Evolutionary conservation across 2,797 vertebrate genomes (phyloP).

Genomic region (Sebastes matsubarae): DNA sequence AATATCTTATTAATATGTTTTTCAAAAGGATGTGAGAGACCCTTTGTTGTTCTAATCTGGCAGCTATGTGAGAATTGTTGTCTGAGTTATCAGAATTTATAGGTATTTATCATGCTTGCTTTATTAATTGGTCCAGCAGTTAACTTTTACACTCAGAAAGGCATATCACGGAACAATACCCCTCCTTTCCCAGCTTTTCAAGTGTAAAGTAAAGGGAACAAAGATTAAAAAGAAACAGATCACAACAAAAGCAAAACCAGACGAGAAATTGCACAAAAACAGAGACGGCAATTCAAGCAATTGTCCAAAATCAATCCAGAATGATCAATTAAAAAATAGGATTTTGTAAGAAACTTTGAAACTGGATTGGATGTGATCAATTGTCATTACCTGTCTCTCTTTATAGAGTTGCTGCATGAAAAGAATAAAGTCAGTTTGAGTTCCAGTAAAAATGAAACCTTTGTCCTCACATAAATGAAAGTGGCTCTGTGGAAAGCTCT

Average conservation of each 20-base stretch:
- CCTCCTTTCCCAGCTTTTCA: background rate
- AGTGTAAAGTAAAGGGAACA: background rate
- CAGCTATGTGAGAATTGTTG: background rate
- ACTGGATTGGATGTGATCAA: background rate
- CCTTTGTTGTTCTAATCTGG: background rate
- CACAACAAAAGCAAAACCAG: background rate
- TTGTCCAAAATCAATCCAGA: background rate
- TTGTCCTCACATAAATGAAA: background rate
- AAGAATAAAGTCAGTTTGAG: background rate
- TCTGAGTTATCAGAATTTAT: background rate
- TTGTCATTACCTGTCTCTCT: background rate
- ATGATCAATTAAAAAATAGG: background rate
- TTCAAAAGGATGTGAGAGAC: background rate
- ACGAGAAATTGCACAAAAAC: background rate
- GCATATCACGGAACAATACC: fast-evolving
- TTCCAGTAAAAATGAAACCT: background rate
- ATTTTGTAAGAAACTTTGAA: background rate
- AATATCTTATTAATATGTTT: background rate
- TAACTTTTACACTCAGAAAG: background rate
- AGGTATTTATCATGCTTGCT: background rate
- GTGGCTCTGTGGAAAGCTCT: background rate
- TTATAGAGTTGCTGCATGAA: background rate
- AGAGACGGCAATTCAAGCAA: background rate
- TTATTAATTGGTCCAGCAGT: background rate
- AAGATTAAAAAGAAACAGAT: background rate